phyloP scores from a whole-genome alignment of 2,888 invertebrate genomes.

The Saturnia japonica region DNA sequence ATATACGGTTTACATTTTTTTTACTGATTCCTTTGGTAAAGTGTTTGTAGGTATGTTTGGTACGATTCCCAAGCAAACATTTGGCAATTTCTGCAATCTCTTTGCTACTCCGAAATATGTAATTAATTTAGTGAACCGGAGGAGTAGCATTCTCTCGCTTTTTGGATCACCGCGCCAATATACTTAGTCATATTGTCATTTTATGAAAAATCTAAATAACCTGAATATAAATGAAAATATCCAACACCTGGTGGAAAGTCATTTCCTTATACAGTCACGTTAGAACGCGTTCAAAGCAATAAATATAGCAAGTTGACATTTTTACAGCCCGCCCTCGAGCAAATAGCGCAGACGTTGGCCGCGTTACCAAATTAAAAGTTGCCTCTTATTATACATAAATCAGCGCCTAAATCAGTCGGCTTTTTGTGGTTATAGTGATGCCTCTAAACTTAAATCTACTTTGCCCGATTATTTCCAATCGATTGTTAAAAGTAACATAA shows the following conservation, averaged over 20 bases:
- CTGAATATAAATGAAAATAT: conserved; percentile 18
- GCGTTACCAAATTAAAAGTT: conserved; percentile 70
- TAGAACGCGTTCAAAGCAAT: conserved; percentile 43
- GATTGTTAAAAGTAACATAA: no score
- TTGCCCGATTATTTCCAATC: neutral
- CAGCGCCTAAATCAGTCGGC: conserved; percentile 54
- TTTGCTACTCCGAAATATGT: no score
- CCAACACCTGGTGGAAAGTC: conserved; percentile 15
- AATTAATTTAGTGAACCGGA: no score
- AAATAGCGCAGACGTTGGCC: conserved; percentile 59
- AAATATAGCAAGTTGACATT: conserved; percentile 62
- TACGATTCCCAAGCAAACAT: no score
- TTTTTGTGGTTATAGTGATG: conserved; percentile 33
- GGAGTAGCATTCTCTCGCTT: no score
- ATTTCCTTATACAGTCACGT: conserved; percentile 16
- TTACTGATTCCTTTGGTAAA: no score
- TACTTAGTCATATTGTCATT: no score
- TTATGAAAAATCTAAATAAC: conserved; percentile 7
- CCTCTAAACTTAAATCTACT: neutral
- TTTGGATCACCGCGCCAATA: no score
- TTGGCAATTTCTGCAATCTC: no score
- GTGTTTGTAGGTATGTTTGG: no score
- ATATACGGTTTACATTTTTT: no score
- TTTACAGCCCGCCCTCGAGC: conserved; percentile 55
- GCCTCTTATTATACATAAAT: conserved; percentile 70